These are phyloP conservation scores for Stegastes partitus DNA, from an alignment of 2,113 vertebrate genomes.

Conservation along the genomic window DNA sequence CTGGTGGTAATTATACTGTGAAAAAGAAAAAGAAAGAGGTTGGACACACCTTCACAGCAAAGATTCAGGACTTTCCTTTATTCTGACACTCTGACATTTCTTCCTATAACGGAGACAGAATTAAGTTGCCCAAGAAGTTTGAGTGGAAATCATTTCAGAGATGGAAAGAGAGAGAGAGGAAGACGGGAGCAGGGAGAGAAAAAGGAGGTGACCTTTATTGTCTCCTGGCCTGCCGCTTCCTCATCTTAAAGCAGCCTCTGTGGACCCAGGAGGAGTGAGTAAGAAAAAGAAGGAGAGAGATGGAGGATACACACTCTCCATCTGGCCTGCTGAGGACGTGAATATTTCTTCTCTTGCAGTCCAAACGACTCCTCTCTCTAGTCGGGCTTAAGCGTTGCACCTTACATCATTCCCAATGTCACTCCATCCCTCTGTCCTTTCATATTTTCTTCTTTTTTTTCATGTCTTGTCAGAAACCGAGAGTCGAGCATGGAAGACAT, in stretches of 20 bases:
- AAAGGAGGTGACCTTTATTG: conserved; percentile 71
- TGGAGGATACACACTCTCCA: conserved; percentile 24
- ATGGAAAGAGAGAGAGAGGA: conserved; percentile 41
- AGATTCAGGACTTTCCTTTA: conserved; percentile 20
- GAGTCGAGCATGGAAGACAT: conserved; percentile 31
- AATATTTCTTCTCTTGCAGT: conserved; percentile 35
- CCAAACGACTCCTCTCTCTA: conserved; percentile 19
- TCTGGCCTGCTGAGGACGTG: conserved; percentile 34
- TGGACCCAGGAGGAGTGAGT: conserved; percentile 49
- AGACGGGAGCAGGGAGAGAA: conserved; percentile 38
- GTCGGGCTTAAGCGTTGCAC: neutral
- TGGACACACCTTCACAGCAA: neutral
- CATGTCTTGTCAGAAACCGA: conserved; percentile 15
- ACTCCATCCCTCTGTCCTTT: conserved; percentile 13
- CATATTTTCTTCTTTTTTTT: neutral
- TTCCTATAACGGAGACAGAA: conserved; percentile 37
- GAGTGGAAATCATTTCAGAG: conserved; percentile 69
- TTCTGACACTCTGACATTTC: conserved; percentile 37
- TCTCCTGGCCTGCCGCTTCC: conserved; percentile 61
- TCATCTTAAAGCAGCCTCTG: conserved; percentile 51
- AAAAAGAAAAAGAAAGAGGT: neutral
- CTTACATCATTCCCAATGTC: conserved; percentile 24
- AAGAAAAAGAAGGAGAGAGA: conserved; percentile 17
- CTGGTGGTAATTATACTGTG: neutral
- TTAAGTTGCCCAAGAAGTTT: conserved; percentile 52